Conservation (phyloP, 2,113 vertebrate species). For the Pseudopodoces humilis region DNA sequence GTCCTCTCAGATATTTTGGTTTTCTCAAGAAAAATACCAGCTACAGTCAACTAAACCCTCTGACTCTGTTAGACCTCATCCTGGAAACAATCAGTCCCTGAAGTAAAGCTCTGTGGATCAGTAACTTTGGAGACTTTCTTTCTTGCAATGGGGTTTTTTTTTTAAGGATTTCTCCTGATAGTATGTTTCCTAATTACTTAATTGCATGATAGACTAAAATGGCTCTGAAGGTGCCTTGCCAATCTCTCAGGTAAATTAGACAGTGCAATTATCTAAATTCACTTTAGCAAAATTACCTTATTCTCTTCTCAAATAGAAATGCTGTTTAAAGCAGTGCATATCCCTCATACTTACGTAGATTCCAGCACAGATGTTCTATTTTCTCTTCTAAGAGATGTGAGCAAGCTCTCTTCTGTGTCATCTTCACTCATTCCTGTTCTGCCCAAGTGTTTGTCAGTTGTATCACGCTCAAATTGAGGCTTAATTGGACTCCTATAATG, state of each 20-base stretch:
- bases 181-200: conserved; percentile 65
- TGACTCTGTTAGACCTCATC: neutral
- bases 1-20: neutral
- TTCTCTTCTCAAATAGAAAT: conserved; percentile 40
- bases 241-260: conserved; percentile 68
- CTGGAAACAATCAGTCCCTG: neutral
- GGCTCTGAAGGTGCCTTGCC: conserved; percentile 59
- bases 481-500: conserved; percentile 38
- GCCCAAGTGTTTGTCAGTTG: neutral
- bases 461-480: neutral
- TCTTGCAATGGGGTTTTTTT: neutral
- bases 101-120: neutral
- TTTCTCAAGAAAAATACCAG: neutral
- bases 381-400: conserved; percentile 69
- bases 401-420: conserved; percentile 39
- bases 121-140: neutral
- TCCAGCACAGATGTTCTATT: conserved; percentile 73
- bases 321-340: conserved; percentile 23
- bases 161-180: conserved; percentile 24
- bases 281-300: conserved; percentile 60
- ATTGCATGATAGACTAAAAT: conserved; percentile 68
- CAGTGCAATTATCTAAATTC: conserved; percentile 59
- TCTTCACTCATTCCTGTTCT: neutral
- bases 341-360: conserved; percentile 75
- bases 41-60: neutral